Evolutionary conservation across 2,888 invertebrate species (phyloP).

Genomic region (Auanema freiburgensis): DNA sequence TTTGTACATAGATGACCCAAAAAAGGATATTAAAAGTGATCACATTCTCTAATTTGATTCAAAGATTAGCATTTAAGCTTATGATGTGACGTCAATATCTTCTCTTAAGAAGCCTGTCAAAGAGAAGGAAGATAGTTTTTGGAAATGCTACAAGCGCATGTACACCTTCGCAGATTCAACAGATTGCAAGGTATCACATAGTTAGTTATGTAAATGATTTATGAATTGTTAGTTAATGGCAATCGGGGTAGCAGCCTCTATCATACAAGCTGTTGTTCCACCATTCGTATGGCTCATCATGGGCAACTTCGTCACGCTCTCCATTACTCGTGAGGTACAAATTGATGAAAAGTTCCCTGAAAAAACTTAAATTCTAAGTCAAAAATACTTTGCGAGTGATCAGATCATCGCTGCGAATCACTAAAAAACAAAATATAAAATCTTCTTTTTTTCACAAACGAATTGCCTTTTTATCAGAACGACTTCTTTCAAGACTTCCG

Average conservation of each 20-base stretch:
- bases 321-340: slow-evolving; percentile 49
- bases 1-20: slow-evolving; percentile 39
- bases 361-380: not conserved
- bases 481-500: not conserved
- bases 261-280: slow-evolving; percentile 58
- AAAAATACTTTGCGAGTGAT: too few species aligned
- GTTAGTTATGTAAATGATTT: not conserved
- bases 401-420: too few species aligned
- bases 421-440: not conserved
- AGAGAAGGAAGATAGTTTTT: slow-evolving; percentile 11
- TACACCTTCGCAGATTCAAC: slow-evolving; percentile 47
- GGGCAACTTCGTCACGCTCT: slow-evolving; percentile 58
- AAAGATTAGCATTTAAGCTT: not conserved
- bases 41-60: not conserved
- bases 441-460: too few species aligned
- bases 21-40: slow-evolving; percentile 38
- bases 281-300: slow-evolving; percentile 62
- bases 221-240: slow-evolving; percentile 47
- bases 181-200: slow-evolving; percentile 18
- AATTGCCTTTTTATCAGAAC: slow-evolving; percentile 28
- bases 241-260: slow-evolving; percentile 50
- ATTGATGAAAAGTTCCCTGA: not conserved
- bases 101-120: not conserved
- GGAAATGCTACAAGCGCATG: slow-evolving; percentile 28
- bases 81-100: not conserved